Percentiles rank a stretch among this genome's conserved stretches.
Evolutionary conservation across 2,888 invertebrate species (phyloP).

Genomic region (Pseudanteris insignis): DNA sequence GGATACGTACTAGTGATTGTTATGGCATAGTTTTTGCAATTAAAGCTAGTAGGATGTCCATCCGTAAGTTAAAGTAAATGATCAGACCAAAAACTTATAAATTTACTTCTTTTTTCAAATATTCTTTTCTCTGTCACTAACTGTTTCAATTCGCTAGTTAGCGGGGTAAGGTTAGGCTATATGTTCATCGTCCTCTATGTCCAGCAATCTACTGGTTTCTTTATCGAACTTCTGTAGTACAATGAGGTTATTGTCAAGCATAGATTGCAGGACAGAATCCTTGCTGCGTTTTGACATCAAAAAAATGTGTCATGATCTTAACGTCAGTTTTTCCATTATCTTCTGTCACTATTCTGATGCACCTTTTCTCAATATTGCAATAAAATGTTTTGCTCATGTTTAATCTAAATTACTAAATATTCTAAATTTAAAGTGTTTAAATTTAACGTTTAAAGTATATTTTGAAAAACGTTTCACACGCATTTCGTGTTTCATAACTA

Average conservation of each 20-base stretch:
- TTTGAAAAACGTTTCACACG: too few species aligned
- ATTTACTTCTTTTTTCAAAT: conserved; percentile 4
- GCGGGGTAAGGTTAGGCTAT: not conserved
- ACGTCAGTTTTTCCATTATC: not conserved
- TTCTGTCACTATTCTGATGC: not conserved
- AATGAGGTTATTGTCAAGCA: conserved; percentile 2
- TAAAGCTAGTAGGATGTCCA: not conserved
- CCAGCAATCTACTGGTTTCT: not conserved
- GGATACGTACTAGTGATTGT: conserved; percentile 1
- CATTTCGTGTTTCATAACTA: too few species aligned
- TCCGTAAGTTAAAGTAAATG: conserved; percentile 6
- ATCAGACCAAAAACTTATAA: conserved; percentile 6
- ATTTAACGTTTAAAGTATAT: too few species aligned
- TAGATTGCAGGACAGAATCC: conserved; percentile 3
- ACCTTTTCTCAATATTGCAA: conserved; percentile 3
- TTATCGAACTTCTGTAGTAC: conserved; percentile 5
- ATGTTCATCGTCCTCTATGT: conserved; percentile 1
- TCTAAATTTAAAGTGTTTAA: too few species aligned
- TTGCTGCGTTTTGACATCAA: not conserved
- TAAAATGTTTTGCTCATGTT: not conserved
- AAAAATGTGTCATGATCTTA: not conserved
- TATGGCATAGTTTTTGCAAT: conserved; percentile 7
- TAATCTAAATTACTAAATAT: too few species aligned
- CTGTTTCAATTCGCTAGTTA: not conserved
- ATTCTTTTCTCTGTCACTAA: not conserved